These are phyloP conservation scores for Dryobotodes eremita DNA, from an alignment of 2,888 invertebrate species.

Conservation along the genomic window DNA sequence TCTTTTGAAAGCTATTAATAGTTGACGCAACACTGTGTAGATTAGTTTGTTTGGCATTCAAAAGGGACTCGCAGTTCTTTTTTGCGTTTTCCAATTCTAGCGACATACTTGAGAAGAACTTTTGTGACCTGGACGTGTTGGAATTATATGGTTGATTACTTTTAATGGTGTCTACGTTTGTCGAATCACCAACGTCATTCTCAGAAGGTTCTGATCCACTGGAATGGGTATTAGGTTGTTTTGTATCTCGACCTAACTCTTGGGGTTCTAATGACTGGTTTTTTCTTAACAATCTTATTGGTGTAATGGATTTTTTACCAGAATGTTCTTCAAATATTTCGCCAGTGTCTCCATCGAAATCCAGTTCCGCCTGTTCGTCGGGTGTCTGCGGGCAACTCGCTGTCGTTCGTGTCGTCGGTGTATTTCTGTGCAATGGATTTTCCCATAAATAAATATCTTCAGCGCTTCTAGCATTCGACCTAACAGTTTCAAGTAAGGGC, in stretches of 20 bases:
- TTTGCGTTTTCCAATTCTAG: slow-evolving; percentile 88
- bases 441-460: slow-evolving; percentile 95
- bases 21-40: slow-evolving; percentile 89
- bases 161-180: slow-evolving; percentile 68
- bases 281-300: slow-evolving; percentile 91
- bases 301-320: slow-evolving; percentile 93
- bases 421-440: slow-evolving; percentile 93
- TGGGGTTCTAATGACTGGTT: slow-evolving; percentile 83
- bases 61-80: slow-evolving; percentile 85
- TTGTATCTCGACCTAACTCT: slow-evolving; percentile 73
- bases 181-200: slow-evolving; percentile 73
- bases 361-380: slow-evolving; percentile 93
- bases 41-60: slow-evolving; percentile 86
- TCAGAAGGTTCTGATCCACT: slow-evolving; percentile 88
- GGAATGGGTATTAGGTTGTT: slow-evolving; percentile 79
- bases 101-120: slow-evolving; percentile 89
- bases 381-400: slow-evolving; percentile 92
- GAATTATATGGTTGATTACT: slow-evolving; percentile 71
- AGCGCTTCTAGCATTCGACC: slow-evolving; percentile 88
- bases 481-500: slow-evolving; percentile 82
- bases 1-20: slow-evolving; percentile 89
- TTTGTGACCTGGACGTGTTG: slow-evolving; percentile 85
- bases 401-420: slow-evolving; percentile 84
- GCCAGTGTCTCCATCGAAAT: slow-evolving; percentile 91
- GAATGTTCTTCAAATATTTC: slow-evolving; percentile 92